A percentile compares a stretch with the other conserved stretches of the same genome.
Evolutionary conservation across 2,888 invertebrate species (phyloP).

Genomic region (Belgica antarctica): DNA sequence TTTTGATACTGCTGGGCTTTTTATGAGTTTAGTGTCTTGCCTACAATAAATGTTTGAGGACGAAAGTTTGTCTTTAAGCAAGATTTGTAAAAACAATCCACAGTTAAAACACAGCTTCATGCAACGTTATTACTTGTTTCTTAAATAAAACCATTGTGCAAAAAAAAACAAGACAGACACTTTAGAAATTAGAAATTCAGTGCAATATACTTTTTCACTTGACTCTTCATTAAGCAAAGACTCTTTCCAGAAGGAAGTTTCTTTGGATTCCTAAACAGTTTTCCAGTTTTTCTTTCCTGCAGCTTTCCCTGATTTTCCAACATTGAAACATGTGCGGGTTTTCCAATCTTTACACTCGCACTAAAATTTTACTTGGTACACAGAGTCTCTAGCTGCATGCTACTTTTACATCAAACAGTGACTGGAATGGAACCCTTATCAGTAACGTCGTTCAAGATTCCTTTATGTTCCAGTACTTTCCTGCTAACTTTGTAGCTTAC

Average conservation of each 20-base stretch:
- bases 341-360: too few species aligned
- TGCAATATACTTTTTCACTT: too few species aligned
- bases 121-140: too few species aligned
- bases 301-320: background rate
- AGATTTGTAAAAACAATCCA: too few species aligned
- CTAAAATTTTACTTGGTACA: constrained; percentile 2
- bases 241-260: background rate
- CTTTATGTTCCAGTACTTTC: background rate
- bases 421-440: background rate
- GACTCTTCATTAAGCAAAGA: background rate
- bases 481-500: background rate
- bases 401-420: background rate
- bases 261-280: background rate
- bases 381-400: background rate
- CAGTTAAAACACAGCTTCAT: too few species aligned
- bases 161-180: too few species aligned
- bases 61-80: too few species aligned
- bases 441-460: constrained; percentile 1
- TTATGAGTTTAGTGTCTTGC: too few species aligned
- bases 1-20: too few species aligned
- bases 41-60: too few species aligned
- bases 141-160: too few species aligned
- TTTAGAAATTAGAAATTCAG: too few species aligned
- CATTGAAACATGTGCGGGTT: background rate
- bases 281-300: background rate